These are phyloP conservation scores for Mermis nigrescens DNA, from an alignment of 2,888 invertebrate species.

Conservation along the genomic window DNA sequence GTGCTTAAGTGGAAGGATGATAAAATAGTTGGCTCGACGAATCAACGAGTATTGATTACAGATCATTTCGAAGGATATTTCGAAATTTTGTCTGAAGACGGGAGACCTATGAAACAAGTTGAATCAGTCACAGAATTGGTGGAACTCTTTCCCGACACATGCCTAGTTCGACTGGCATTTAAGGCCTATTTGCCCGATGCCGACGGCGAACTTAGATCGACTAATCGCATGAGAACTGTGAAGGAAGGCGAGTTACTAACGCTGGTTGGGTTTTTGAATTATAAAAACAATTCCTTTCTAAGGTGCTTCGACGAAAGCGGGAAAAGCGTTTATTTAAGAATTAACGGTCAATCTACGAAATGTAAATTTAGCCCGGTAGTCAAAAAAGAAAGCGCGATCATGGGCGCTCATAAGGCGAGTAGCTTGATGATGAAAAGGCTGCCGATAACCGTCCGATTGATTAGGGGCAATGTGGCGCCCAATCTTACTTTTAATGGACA, in stretches of 20 bases:
- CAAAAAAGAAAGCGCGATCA: constrained; percentile 65
- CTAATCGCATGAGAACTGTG: constrained; percentile 14
- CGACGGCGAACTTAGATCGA: constrained; percentile 23
- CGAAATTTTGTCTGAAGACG: constrained; percentile 79
- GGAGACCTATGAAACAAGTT: constrained; percentile 67
- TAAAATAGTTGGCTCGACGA: constrained; percentile 50
- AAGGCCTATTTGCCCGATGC: constrained; percentile 27
- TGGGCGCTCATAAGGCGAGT: constrained; percentile 75
- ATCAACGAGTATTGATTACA: constrained; percentile 67
- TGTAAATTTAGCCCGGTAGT: constrained; percentile 79
- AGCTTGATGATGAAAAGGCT: constrained; percentile 63
- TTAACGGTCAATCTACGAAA: constrained; percentile 58
- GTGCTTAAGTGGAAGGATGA: constrained; percentile 11
- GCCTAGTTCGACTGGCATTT: constrained; percentile 49
- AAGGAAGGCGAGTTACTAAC: constrained; percentile 30
- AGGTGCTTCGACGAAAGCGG: constrained; percentile 68
- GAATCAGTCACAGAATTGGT: constrained; percentile 67
- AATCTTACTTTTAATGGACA: neutral
- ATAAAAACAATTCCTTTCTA: constrained; percentile 41
- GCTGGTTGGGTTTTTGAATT: constrained; percentile 26
- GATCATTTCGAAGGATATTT: constrained; percentile 66
- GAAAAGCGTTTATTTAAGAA: constrained; percentile 56
- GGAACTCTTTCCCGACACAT: constrained; percentile 37
- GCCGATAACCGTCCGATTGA: constrained; percentile 72
- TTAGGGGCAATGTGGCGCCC: constrained; percentile 35